A percentile compares a stretch with the other conserved stretches of the same genome.
Conservation (phyloP, 2,113 vertebrate species). For the Marmota flaviventris region DNA sequence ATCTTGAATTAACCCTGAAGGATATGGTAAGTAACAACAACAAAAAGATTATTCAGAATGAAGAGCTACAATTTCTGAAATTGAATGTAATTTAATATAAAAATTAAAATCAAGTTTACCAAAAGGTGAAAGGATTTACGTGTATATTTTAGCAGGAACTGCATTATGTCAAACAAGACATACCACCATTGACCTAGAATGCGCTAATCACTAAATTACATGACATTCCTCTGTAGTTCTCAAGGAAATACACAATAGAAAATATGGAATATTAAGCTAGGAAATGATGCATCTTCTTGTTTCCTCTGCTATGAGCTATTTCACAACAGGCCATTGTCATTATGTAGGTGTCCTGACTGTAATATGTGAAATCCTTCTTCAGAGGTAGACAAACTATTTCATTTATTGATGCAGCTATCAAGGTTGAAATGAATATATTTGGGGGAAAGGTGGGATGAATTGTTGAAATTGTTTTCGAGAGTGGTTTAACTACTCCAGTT, state of each 20-base stretch:
- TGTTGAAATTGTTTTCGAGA: conserved; percentile 38
- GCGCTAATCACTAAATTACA: background rate
- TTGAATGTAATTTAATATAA: conserved; percentile 18
- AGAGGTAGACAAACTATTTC: conserved; percentile 4
- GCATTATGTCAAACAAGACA: background rate
- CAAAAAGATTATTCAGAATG: background rate
- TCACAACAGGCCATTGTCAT: conserved; percentile 11
- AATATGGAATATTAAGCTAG: conserved; percentile 6
- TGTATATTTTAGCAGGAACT: background rate
- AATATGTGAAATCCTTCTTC: conserved; percentile 1
- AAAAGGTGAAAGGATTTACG: background rate
- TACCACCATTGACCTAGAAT: background rate
- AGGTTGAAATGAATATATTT: background rate
- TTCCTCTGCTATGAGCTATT: background rate
- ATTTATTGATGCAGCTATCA: background rate
- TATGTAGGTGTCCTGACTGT: background rate
- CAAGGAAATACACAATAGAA: conserved; percentile 37
- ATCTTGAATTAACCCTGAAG: background rate
- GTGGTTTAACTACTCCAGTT: background rate
- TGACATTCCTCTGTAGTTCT: background rate
- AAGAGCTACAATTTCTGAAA: background rate
- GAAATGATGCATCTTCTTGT: background rate
- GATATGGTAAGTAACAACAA: background rate
- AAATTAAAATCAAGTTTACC: background rate
- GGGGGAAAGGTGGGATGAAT: background rate